Base-by-base conservation (phyloP, 2,797 vertebrate genomes). In the Poecile montanus region DNA sequence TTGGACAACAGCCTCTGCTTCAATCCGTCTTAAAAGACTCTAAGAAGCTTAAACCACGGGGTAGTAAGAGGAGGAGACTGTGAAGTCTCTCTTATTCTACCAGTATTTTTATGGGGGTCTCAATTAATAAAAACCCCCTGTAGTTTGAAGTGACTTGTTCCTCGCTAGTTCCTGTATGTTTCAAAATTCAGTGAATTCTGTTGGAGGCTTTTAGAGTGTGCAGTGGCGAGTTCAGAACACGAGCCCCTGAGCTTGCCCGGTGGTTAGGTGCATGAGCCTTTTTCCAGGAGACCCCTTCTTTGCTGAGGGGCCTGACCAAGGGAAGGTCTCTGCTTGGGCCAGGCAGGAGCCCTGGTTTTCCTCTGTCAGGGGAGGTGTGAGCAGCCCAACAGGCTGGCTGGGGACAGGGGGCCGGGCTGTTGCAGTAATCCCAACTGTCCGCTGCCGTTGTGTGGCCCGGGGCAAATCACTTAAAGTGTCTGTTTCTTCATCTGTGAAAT, bases 1-100 rank as follows among this genome's bases (percentile, higher is more conserved):
- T 96, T 96, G 94, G 94, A 91, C 94, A 95, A 94, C 95, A 95
- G 78, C 94, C 94, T 93, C 81, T 94, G 77, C 75, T 94, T 94
- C 93, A 94, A 72, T 97, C 94, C 60, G 22, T 88, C 95, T 96
- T 95, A 91, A 95, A 96, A 95, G 85, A 84, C 84, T 91, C 42
- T 96, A 95, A 95, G 94, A 88, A 91, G 96, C 94, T 97, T 96
- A 96, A 96, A 88, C 82, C 66, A 82, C 19, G 5, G 89, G 93
- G 85, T 81, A 94, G 85, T 94, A 80, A 92, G 89, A 91, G 92
- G 85, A 89, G 93, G 87, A 85, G 83, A 81, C 94, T 96, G 6
- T 29, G 54, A 88, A 96, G 78, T 68, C 71, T 85, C 42, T 71
- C 50, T 50, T 73, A 38, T 23, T 80, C 45, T 51, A 53, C 51